Conservation (phyloP, 2,888 invertebrate species). For the Helleia helle region DNA sequence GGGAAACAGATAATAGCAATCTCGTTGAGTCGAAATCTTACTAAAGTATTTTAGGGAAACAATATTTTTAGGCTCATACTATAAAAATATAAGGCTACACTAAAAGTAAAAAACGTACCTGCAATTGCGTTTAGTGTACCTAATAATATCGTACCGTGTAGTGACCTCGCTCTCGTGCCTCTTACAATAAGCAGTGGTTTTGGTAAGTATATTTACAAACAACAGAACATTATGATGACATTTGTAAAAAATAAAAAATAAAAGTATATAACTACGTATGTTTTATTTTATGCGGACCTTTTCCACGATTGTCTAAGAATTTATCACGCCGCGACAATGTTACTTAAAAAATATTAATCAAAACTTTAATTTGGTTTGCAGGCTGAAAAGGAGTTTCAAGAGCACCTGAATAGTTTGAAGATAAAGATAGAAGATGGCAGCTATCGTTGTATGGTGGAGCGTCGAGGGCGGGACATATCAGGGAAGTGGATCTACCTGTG, state of each 20-base stretch:
- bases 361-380: constrained; percentile 27
- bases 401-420: constrained; percentile 58
- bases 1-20: too few relatives aligned
- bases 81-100: not conserved
- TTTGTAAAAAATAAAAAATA: constrained; percentile 15
- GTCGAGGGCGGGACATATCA: constrained; percentile 51
- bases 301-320: not conserved
- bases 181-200: constrained; percentile 13
- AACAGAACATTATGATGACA: constrained; percentile 22
- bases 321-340: too few relatives aligned
- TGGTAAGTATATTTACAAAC: constrained; percentile 36
- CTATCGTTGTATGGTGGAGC: constrained; percentile 57
- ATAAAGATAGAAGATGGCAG: constrained; percentile 59
- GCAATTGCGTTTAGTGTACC: not conserved
- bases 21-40: too few relatives aligned
- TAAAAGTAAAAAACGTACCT: not conserved
- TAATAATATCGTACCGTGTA: too few relatives aligned
- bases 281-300: constrained; percentile 21
- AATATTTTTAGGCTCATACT: too few relatives aligned
- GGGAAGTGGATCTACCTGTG: constrained; percentile 67
- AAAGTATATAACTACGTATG: constrained; percentile 13
- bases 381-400: constrained; percentile 61
- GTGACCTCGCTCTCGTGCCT: not conserved
- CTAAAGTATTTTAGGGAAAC: too few relatives aligned
- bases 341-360: too few relatives aligned